These are phyloP conservation scores for Tragelaphus scriptus DNA, from an alignment of 2,113 vertebrate genomes.

Conservation along the genomic window DNA sequence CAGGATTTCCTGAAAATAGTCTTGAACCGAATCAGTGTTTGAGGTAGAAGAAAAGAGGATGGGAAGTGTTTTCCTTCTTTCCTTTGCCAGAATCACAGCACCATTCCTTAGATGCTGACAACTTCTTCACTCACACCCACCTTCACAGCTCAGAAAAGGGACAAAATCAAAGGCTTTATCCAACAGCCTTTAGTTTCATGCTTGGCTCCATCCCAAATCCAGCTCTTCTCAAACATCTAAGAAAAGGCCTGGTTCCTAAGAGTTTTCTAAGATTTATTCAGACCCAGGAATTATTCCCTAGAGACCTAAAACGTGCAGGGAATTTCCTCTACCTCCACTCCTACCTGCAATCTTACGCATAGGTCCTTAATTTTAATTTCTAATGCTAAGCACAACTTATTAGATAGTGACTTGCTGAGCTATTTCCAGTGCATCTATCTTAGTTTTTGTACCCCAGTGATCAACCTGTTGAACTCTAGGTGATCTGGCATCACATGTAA, in stretches of 20 bases:
- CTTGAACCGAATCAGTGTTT: neutral
- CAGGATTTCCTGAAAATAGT: neutral
- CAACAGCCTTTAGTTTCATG: too few species aligned
- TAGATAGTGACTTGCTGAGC: neutral
- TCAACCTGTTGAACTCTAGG: neutral
- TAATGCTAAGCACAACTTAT: neutral
- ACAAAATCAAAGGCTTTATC: neutral
- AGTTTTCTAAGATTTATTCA: neutral
- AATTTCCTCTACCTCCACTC: neutral
- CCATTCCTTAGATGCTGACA: neutral
- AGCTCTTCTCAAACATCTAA: neutral
- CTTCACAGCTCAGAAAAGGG: neutral
- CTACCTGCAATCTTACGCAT: neutral
- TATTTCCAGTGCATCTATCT: neutral
- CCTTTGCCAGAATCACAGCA: fast-evolving
- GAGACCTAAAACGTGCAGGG: neutral
- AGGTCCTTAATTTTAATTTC: neutral
- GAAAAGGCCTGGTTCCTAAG: neutral
- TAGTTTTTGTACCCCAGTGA: neutral
- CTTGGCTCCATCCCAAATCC: neutral
- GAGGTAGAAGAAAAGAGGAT: neutral
- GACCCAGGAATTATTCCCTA: neutral
- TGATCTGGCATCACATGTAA: neutral
- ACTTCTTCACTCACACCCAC: neutral
- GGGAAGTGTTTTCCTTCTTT: neutral